Evolutionary conservation across 2,113 vertebrate species (phyloP), one percentile per base, ranked within the genome.

Genomic region (Chlorodrepanis virens): DNA sequence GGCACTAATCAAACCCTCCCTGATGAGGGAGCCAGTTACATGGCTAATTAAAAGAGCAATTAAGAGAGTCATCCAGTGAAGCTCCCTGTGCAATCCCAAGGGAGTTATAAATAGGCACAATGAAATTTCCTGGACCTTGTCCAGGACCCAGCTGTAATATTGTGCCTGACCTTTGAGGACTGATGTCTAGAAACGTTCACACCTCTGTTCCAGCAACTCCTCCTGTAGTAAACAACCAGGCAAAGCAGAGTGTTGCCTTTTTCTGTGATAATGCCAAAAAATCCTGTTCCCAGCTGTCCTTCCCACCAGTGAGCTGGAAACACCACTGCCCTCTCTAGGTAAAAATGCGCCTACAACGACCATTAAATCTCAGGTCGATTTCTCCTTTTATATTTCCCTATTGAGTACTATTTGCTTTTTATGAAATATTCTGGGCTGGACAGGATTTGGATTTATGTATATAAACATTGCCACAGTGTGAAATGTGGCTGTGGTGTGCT

Each of bases 21-120:
- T 83, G 86, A n/a, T 67, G 59, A 89, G 72, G 54, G 72, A 71
- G 35, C 39, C 82, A 50, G 53, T 35, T 40, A 91, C 2, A 2
- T 68, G 37, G 69, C 70, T 94, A 59, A 54, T 94, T 59, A 50
- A 93, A 75, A 67, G 50, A 50, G 82, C 75, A 77, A 33, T 83
- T 72, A 52, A 22, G 21, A 44, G 53, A 59, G 40, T 85, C 70
- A 85, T 39, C 28, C 45, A 76, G 24, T 20, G 70, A 90, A 52
- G 60, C 56, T 77, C 54, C 29, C 6, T 37, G 35, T 50, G 17
- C 65, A 39, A 91, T 87, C 59, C 9, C 52, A n/a, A 59, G 47
- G 47, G 60, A 29, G 37, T 3, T 76, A 83, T 83, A 96, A 97
- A 94, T 93, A 95, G 67, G 50, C 76, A 94, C 84, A 94, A 88